Evolutionary conservation across 2,113 vertebrate species (phyloP).

Genomic region (Acrocephalus kingi): DNA sequence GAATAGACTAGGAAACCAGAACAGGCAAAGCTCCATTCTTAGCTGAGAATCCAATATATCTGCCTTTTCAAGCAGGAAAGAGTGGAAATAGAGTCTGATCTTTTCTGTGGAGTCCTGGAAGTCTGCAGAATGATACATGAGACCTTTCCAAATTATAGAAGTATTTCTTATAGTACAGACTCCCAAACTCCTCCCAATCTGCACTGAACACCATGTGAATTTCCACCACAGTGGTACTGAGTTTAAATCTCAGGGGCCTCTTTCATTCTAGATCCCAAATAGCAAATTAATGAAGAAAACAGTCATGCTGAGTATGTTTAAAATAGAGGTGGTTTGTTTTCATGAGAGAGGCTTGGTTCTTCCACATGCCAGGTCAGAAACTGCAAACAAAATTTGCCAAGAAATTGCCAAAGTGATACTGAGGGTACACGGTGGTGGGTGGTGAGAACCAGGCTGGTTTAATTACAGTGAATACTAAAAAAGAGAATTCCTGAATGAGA

Average conservation of each 20-base stretch:
- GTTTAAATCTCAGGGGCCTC: neutral
- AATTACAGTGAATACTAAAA: neutral
- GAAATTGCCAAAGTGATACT: neutral
- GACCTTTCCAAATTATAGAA: neutral
- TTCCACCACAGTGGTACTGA: neutral
- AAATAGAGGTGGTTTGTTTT: neutral
- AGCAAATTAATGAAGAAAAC: slow-evolving; percentile 2
- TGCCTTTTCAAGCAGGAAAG: neutral
- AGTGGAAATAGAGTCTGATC: neutral
- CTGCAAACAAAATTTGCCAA: neutral
- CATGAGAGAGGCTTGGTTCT: neutral
- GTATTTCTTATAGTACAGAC: neutral
- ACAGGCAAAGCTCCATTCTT: neutral
- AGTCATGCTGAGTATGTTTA: neutral
- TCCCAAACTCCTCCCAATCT: neutral
- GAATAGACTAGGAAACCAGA: neutral
- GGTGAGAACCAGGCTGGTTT: neutral
- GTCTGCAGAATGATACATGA: neutral
- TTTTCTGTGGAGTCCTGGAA: neutral
- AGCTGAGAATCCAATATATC: neutral
- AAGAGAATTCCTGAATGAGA: neutral
- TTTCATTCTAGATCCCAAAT: neutral
- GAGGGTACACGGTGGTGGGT: neutral
- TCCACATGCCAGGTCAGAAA: neutral
- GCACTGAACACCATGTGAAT: neutral